Percentiles rank a stretch among this genome's conserved stretches.
Evolutionary conservation across 1,140 invertebrate genomes (phyloP).

Genomic region (Diuraphis noxia): DNA sequence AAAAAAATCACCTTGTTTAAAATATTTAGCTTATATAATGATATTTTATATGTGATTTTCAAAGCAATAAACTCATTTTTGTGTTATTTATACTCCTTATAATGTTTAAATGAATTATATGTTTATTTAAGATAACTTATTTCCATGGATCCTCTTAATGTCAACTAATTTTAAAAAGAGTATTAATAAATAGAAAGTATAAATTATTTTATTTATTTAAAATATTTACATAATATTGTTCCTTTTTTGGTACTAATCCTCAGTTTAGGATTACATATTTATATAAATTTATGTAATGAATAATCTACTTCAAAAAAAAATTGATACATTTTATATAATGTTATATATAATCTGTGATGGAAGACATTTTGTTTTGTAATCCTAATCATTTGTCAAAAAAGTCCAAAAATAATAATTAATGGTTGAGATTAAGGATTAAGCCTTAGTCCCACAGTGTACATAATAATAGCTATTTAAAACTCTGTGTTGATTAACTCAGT

Average conservation of each 20-base stretch:
- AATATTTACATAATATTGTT: not conserved
- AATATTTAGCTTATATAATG: not conserved
- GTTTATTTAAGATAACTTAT: not conserved
- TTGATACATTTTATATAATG: no score
- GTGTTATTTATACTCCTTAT: not conserved
- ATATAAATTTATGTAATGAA: no score
- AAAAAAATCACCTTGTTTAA: not conserved
- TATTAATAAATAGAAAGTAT: slow-evolving; percentile 4
- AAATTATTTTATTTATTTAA: not conserved
- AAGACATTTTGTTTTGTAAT: no score
- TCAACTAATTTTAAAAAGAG: not conserved
- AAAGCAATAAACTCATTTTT: slow-evolving; percentile 36
- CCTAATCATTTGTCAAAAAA: no score
- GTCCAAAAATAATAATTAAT: no score
- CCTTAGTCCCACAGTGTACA: no score
- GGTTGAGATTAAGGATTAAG: no score
- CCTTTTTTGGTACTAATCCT: not conserved
- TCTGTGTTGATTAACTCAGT: no score
- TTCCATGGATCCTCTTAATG: not conserved
- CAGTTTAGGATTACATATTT: not conserved
- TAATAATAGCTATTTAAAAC: no score
- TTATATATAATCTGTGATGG: no score
- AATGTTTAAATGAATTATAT: not conserved
- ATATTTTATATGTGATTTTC: slow-evolving; percentile 30
- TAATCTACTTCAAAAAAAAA: no score